Conservation (phyloP, 2,113 vertebrate species). For the Aldabrachelys gigantea region DNA sequence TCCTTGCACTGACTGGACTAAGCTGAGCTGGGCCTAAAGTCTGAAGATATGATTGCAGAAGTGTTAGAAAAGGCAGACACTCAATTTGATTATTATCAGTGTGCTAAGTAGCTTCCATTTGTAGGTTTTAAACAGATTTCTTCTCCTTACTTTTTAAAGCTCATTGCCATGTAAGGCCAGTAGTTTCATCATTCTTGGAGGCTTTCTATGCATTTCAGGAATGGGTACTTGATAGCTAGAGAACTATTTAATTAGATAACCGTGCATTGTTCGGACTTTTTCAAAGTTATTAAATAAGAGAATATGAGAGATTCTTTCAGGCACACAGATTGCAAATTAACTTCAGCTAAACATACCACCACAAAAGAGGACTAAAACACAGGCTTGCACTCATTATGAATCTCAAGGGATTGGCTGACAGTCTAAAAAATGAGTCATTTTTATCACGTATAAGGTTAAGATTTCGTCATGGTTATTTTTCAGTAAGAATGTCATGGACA, state of each 20-base stretch:
- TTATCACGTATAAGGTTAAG: too few species aligned
- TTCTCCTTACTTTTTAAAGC: neutral
- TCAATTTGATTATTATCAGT: neutral
- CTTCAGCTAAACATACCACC: constrained; percentile 36
- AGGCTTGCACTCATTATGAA: neutral
- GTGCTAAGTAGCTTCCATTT: neutral
- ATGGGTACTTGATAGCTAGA: neutral
- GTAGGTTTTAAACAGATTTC: neutral
- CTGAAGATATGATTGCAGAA: neutral
- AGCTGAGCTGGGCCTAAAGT: neutral
- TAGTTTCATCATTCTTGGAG: neutral
- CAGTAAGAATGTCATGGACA: too few species aligned
- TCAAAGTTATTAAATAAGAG: neutral
- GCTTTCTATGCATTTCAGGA: neutral
- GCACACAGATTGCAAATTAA: constrained; percentile 6
- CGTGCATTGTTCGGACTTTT: neutral
- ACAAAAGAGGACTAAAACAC: constrained; percentile 57
- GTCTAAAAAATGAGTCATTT: constrained; percentile 43
- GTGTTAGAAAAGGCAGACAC: neutral
- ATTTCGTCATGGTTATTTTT: too few species aligned
- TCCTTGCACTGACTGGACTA: neutral
- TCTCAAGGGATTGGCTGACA: constrained; percentile 28
- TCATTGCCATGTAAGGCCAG: neutral
- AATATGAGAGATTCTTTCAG: neutral
- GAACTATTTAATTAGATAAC: neutral